Percentiles rank a stretch among this genome's conserved stretches.
phyloP scores from a whole-genome alignment of 92 coral and sea anemone genomes.

The Heteractis magnifica region DNA sequence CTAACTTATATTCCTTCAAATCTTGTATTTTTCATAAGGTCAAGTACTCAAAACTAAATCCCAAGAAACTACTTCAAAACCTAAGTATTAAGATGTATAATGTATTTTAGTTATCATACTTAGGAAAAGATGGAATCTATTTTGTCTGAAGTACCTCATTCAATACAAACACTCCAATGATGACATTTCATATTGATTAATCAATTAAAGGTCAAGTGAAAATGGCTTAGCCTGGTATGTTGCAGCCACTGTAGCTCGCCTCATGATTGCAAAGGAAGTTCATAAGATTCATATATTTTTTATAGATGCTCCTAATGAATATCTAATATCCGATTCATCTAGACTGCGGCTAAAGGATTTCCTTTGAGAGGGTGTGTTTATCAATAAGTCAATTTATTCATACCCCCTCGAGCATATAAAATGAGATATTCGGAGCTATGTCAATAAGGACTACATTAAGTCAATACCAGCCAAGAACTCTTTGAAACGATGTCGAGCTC shows the following conservation, averaged over 20 bases:
- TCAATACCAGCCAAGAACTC: background rate
- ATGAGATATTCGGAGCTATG: background rate
- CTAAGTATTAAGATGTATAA: too few species aligned
- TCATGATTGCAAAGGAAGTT: conserved; percentile 2
- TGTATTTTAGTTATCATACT: too few species aligned
- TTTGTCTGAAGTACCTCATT: background rate
- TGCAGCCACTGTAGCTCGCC: background rate
- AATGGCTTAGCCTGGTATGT: background rate
- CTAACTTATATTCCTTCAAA: background rate
- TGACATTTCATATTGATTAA: background rate
- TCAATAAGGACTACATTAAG: background rate
- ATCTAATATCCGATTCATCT: background rate
- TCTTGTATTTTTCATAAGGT: background rate
- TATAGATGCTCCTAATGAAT: background rate
- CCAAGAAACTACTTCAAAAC: too few species aligned
- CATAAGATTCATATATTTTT: background rate
- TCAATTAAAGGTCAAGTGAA: background rate
- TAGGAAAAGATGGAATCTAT: too few species aligned
- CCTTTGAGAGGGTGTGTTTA: background rate
- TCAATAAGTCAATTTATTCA: background rate
- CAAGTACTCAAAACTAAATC: background rate
- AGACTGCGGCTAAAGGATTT: background rate
- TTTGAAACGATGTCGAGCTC: background rate
- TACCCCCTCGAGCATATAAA: background rate
- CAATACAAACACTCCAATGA: background rate